These are phyloP conservation scores for Tetragonula clypearis DNA, from an alignment of 1,140 invertebrate species.

Conservation along the genomic window DNA sequence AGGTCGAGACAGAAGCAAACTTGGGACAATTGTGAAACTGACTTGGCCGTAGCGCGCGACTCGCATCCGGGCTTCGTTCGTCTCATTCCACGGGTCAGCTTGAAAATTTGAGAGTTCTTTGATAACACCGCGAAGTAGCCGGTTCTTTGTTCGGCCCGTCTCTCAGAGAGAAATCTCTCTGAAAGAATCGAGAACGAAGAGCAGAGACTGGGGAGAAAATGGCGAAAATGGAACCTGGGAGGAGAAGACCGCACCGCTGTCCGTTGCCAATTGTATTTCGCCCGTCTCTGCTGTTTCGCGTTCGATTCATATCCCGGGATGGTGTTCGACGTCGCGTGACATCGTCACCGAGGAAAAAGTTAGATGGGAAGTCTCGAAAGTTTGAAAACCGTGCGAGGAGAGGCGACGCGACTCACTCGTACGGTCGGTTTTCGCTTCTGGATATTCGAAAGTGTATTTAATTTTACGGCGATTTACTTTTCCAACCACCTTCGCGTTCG, in stretches of 20 bases:
- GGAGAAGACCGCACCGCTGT: not conserved
- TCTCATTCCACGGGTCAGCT: conserved; percentile 27
- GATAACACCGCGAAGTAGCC: conserved; percentile 11
- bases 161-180: not conserved
- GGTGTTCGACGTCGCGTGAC: not conserved
- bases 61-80: not conserved
- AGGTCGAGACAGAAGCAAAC: not conserved
- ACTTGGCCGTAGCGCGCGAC: not conserved
- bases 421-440: too few species aligned
- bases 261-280: not conserved
- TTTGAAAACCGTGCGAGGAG: not conserved
- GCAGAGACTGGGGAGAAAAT: too few species aligned
- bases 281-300: not conserved
- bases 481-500: too few species aligned
- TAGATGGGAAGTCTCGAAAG: not conserved
- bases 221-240: not conserved
- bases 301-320: not conserved
- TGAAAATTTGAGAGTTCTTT: conserved; percentile 26
- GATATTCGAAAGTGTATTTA: too few species aligned
- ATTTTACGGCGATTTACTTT: too few species aligned
- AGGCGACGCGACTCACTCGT: too few species aligned
- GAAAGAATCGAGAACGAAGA: not conserved
- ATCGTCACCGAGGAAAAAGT: not conserved
- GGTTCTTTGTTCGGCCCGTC: conserved; percentile 8
- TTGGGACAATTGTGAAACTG: not conserved